phyloP scores from a whole-genome alignment of 1,140 invertebrate species.

The Glossosoma conforme region DNA sequence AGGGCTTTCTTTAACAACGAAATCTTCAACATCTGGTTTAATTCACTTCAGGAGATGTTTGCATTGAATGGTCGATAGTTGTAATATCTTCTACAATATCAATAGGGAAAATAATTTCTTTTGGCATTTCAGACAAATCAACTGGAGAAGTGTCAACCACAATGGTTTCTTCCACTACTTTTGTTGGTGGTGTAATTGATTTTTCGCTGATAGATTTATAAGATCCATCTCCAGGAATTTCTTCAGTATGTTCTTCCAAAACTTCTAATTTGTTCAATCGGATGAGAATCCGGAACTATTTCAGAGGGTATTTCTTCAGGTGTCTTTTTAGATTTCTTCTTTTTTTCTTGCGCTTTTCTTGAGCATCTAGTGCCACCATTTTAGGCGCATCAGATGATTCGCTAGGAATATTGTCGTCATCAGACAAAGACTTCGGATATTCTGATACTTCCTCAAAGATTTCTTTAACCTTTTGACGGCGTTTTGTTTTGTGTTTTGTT shows the following conservation, averaged over 20 bases:
- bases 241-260: constrained; percentile 34
- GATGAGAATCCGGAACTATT: constrained; percentile 33
- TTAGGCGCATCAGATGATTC: constrained; percentile 32
- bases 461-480: constrained; percentile 48
- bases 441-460: constrained; percentile 39
- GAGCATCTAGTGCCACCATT: neutral
- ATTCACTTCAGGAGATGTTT: constrained; percentile 56
- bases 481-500: constrained; percentile 49
- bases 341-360: constrained; percentile 31
- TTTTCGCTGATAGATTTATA: constrained; percentile 54
- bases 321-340: constrained; percentile 37
- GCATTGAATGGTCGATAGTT: constrained; percentile 51
- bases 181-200: constrained; percentile 53
- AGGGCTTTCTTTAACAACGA: constrained; percentile 34
- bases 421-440: constrained; percentile 40
- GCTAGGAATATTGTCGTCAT: constrained; percentile 34
- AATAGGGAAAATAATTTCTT: constrained; percentile 53
- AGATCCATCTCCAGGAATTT: constrained; percentile 47
- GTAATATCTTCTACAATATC: constrained; percentile 54
- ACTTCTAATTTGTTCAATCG: constrained; percentile 34
- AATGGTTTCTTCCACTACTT: constrained; percentile 60
- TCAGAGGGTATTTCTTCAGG: constrained; percentile 36
- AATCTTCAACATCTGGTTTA: constrained; percentile 45
- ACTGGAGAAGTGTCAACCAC: constrained; percentile 43
- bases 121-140: constrained; percentile 38